Base-by-base conservation (phyloP, 2,888 invertebrate genomes). In the Eupithecia insigniata region DNA sequence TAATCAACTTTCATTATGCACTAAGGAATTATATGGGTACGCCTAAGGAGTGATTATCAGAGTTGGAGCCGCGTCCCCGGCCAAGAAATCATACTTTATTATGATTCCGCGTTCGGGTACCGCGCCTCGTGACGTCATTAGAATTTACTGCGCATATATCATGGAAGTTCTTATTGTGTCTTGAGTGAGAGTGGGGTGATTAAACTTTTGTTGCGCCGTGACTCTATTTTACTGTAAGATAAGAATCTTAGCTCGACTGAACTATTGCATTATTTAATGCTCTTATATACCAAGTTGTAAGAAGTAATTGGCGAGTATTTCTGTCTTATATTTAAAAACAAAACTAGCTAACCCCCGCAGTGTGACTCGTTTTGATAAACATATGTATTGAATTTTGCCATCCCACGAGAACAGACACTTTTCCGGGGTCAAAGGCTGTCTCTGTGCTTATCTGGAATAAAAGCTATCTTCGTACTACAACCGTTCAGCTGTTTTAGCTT, bases 1-100 rank as follows among this genome's bases (percentile, higher is more conserved):
- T 94, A 94, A 93, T 94, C 94, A 93, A 93, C 93, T 94, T 94
- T 94, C 93, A 94, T 94, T 94, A 93, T 93, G 93, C 93, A 94
- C 94, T 93, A 93, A 93, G 94, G 94, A 94, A 92, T 93, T 93
- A 93, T 91, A 92, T 90, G 92, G 93, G 92, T 91, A 92, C 92
- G 93, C 92, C 93, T 89, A 89, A 93, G 93, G 94, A 94, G 93
- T 92, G 93, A 93, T 93, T 93, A 92, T 92, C 88, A 89, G 89
- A 89, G 92, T 89, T 89, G 87, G 89, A 89, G 89, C 87, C 85
- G 88, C 89, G 90, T 91, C 92, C 92, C 92, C 89, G 89, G 89
- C 92, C 89, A 92, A 93, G 93, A 92, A 93, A 92, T 93, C 92
- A 93, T 92, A 92, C 91, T 93, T 93, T 93, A 93, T 92, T 92